Conservation (phyloP, 2,797 vertebrate genomes). For the Galagoides demidoff region DNA sequence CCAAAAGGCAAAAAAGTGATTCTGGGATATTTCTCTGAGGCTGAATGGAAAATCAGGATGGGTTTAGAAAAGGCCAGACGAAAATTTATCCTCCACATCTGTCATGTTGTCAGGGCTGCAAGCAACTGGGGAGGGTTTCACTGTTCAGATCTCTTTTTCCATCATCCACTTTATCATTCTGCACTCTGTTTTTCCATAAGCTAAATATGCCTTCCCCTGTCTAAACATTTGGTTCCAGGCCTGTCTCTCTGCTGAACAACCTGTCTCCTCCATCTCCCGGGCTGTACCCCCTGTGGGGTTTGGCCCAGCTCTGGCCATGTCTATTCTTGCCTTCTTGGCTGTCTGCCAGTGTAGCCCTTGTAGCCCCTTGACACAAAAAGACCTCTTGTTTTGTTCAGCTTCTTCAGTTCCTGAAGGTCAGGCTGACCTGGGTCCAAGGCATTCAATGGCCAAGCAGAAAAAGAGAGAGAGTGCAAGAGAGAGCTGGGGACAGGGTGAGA, state of each 20-base stretch:
- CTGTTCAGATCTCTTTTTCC: constrained; percentile 76
- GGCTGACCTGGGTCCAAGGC: neutral
- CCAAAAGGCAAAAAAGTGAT: constrained; percentile 33
- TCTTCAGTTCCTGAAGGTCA: neutral
- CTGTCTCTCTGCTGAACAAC: constrained; percentile 68
- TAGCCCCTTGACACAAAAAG: neutral
- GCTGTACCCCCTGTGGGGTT: constrained; percentile 58
- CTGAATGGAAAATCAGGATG: neutral
- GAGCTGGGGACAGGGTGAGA: neutral
- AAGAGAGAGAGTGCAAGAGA: no score
- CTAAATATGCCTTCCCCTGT: constrained; percentile 67
- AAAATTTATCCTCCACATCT: constrained; percentile 66
- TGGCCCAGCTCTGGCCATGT: neutral
- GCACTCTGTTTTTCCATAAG: constrained; percentile 73
- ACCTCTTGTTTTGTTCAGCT: neutral
- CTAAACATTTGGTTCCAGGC: constrained; percentile 82
- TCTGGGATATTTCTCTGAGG: constrained; percentile 52
- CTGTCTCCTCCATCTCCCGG: constrained; percentile 48
- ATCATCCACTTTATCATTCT: constrained; percentile 72
- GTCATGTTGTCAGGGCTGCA: constrained; percentile 40
- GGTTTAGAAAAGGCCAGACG: neutral
- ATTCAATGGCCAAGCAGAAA: neutral
- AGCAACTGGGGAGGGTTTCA: constrained; percentile 23
- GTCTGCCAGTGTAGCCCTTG: neutral
- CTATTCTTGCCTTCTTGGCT: neutral